Evolutionary conservation across 2,797 vertebrate genomes (phyloP).

Genomic region (Chromobotia macracanthus): DNA sequence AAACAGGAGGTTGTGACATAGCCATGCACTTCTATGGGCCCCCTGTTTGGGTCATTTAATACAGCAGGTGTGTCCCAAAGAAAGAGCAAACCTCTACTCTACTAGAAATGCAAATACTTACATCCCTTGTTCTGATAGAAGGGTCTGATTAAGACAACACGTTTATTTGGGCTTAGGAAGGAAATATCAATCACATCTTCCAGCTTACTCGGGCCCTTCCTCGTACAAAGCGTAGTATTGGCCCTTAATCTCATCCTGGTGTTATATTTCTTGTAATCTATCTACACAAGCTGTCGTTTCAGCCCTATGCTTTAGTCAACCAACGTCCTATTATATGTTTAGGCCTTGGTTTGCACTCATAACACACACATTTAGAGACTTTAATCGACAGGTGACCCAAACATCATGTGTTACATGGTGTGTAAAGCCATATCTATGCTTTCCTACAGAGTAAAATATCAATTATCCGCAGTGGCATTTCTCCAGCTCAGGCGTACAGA

Average conservation of each 20-base stretch:
- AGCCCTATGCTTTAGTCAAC: not conserved
- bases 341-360: conserved; percentile 15
- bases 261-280: not conserved
- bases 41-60: conserved; percentile 4
- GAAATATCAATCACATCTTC: conserved; percentile 44
- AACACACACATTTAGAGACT: conserved; percentile 27
- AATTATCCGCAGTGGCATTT: conserved; percentile 31
- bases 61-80: conserved; percentile 17
- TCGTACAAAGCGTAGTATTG: conserved; percentile 24
- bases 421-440: not conserved
- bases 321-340: not conserved
- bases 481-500: not conserved
- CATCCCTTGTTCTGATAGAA: conserved; percentile 19
- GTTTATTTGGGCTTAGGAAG: conserved; percentile 37
- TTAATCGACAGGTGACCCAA: conserved; percentile 10
- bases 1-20: conserved; percentile 23
- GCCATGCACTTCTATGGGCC: conserved; percentile 6
- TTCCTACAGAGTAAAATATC: conserved; percentile 29
- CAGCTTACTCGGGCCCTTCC: not conserved
- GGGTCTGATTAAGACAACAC: conserved; percentile 14
- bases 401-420: conserved; percentile 14
- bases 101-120: conserved; percentile 36
- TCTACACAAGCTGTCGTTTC: not conserved
- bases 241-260: conserved; percentile 7
- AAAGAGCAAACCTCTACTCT: conserved; percentile 7